phyloP scores from a whole-genome alignment of 1,140 invertebrate species.

The Trinorchestia longiramus region DNA sequence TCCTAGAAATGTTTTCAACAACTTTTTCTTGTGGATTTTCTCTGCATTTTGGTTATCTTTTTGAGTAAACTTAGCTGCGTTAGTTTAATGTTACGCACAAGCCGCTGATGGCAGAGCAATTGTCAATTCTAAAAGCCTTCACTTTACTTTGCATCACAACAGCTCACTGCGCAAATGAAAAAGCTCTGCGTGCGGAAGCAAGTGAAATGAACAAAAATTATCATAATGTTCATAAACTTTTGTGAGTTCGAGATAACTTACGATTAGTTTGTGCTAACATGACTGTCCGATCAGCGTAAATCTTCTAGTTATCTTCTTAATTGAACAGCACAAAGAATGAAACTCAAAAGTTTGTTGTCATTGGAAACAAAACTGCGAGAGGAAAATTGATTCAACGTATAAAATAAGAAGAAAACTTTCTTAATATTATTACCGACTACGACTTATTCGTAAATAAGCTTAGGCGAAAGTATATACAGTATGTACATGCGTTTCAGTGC shows the following conservation, averaged over 20 bases:
- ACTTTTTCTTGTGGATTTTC: no score
- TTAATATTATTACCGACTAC: background rate
- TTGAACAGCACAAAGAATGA: background rate
- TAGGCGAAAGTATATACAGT: background rate
- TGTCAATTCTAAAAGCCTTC: background rate
- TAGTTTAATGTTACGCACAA: background rate
- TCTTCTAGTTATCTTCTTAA: background rate
- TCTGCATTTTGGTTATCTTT: background rate
- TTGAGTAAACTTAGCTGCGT: background rate
- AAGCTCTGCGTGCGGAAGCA: background rate
- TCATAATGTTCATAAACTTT: background rate
- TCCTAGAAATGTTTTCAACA: no score
- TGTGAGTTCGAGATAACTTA: background rate
- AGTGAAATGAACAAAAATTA: background rate
- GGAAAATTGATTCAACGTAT: background rate
- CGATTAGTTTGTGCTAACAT: background rate
- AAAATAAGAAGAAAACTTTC: background rate
- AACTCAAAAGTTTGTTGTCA: background rate
- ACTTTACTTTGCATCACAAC: background rate
- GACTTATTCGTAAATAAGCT: background rate
- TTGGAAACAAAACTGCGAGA: background rate
- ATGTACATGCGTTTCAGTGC: background rate
- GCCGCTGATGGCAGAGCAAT: background rate
- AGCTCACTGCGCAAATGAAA: background rate
- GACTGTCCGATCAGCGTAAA: background rate